Percentiles rank a stretch among this genome's conserved stretches.
Evolutionary conservation across 2,113 vertebrate species (phyloP).

Genomic region (Melospiza melodia): DNA sequence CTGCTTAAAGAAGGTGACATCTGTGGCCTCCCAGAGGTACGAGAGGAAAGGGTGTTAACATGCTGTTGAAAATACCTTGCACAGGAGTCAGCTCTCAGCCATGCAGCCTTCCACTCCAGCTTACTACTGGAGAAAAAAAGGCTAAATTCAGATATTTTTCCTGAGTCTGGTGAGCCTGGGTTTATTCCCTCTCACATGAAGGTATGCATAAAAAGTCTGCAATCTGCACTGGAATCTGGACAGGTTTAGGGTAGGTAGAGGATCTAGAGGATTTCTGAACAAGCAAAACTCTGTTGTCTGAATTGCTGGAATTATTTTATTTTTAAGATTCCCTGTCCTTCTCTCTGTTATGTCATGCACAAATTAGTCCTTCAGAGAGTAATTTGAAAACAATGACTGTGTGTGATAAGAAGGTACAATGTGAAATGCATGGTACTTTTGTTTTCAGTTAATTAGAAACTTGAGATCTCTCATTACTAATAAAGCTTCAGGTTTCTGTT

Average conservation of each 20-base stretch:
- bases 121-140: neutral
- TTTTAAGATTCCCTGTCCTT: neutral
- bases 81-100: neutral
- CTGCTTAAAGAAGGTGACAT: neutral
- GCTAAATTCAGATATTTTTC: neutral
- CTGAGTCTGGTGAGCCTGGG: neutral
- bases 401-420: neutral
- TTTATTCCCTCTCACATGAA: neutral
- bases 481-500: constrained; percentile 43
- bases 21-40: neutral
- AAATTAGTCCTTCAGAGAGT: constrained; percentile 9
- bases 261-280: neutral
- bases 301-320: neutral
- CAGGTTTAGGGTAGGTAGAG: neutral
- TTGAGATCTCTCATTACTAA: neutral
- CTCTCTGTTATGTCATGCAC: neutral
- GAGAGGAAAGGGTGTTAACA: neutral
- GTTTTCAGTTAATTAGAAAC: neutral
- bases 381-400: neutral
- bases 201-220: neutral
- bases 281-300: neutral
- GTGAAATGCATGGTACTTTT: neutral
- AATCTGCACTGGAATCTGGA: neutral
- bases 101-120: neutral
- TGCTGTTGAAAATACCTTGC: neutral